Percentiles rank a stretch among this genome's conserved stretches.
Conservation (phyloP, 2,797 vertebrate species). For the Rhinichthys osculus region DNA sequence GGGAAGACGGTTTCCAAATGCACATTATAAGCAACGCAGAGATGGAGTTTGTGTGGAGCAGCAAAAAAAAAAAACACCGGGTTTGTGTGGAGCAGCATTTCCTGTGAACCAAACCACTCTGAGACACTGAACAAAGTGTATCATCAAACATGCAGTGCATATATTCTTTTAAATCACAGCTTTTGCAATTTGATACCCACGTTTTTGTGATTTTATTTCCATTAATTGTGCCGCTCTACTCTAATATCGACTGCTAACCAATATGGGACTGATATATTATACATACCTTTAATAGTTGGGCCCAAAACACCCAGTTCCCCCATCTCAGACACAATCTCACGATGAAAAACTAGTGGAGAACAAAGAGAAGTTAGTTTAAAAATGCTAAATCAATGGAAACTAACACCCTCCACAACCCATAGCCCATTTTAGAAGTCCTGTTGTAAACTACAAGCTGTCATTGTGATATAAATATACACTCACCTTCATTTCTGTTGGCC, state of each 20-base stretch:
- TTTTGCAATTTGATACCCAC: too few relatives aligned
- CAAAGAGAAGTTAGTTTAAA: not conserved
- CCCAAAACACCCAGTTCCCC: constrained; percentile 81
- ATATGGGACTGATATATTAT: not conserved
- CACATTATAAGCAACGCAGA: too few relatives aligned
- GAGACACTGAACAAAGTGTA: not conserved
- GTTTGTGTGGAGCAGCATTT: not conserved
- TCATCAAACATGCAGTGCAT: not conserved
- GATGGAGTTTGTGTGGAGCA: too few relatives aligned
- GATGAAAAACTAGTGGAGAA: constrained; percentile 76
- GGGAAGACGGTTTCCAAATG: too few relatives aligned
- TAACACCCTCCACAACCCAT: constrained; percentile 74
- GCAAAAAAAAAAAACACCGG: too few relatives aligned
- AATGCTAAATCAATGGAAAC: not conserved
- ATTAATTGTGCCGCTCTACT: not conserved
- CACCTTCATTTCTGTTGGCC: constrained; percentile 92
- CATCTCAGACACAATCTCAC: constrained; percentile 82
- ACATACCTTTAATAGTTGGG: constrained; percentile 82
- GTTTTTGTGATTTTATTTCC: too few relatives aligned
- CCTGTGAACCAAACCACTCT: not conserved
- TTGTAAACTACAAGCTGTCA: not conserved
- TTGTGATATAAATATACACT: not conserved
- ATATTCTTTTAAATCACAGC: too few relatives aligned
- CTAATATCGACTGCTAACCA: not conserved
- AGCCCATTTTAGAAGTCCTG: not conserved